These are phyloP conservation scores for Mystacornis crossleyi DNA, from an alignment of 2,113 vertebrate species.

Conservation along the genomic window DNA sequence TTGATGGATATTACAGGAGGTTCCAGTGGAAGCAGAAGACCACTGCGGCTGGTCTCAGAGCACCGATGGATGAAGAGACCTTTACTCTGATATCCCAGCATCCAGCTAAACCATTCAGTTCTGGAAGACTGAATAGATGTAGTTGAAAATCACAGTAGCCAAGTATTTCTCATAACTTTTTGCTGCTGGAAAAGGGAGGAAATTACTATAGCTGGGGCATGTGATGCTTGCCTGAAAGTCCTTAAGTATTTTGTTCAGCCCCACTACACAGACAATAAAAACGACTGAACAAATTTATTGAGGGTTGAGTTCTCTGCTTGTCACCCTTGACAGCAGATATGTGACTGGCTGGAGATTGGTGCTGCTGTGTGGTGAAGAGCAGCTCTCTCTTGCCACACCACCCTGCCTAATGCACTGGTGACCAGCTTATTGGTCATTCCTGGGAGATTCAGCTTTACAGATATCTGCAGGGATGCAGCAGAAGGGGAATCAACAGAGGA, in stretches of 20 bases:
- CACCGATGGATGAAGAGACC: neutral
- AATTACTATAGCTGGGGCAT: neutral
- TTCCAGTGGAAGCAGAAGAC: neutral
- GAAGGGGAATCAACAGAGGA: neutral
- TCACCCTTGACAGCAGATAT: neutral
- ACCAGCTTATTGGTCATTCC: neutral
- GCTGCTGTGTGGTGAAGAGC: neutral
- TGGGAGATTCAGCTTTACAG: neutral
- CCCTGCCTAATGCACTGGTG: neutral
- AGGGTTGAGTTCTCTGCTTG: neutral
- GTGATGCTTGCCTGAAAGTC: neutral
- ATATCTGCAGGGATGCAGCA: neutral
- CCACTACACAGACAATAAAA: neutral
- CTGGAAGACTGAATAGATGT: neutral
- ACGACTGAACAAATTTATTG: neutral
- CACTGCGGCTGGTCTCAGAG: neutral
- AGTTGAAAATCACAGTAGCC: neutral
- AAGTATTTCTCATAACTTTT: slow-evolving; percentile 2
- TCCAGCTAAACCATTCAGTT: neutral
- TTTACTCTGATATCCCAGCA: neutral
- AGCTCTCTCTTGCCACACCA: neutral
- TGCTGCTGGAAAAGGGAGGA: neutral
- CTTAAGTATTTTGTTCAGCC: slow-evolving; percentile 10
- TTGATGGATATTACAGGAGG: neutral
- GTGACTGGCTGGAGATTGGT: neutral